Conservation (phyloP, 2,888 invertebrate genomes). For the Belgica antarctica region DNA sequence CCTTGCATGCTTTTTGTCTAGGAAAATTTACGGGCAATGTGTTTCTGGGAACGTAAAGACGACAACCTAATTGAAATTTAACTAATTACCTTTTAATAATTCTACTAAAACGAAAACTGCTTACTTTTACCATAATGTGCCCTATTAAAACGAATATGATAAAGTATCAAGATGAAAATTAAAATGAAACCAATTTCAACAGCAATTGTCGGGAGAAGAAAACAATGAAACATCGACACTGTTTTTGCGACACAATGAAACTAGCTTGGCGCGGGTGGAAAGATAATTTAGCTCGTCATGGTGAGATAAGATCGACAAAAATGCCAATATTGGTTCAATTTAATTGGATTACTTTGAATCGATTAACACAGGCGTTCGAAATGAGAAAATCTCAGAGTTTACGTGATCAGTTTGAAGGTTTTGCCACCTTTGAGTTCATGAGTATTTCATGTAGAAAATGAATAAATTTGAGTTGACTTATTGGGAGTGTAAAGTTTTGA, state of each 20-base stretch:
- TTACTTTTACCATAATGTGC: constrained; percentile 44
- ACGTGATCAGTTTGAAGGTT: neutral
- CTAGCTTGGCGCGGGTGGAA: neutral
- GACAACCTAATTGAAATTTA: constrained; percentile 17
- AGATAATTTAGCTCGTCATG: no score
- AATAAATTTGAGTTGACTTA: no score
- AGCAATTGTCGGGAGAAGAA: no score
- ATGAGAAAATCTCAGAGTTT: neutral
- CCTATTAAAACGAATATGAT: constrained; percentile 36
- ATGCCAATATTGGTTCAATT: constrained; percentile 37
- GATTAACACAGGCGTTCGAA: neutral
- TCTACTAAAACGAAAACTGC: constrained; percentile 26
- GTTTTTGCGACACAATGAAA: no score
- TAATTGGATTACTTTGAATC: constrained; percentile 30
- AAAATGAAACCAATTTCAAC: neutral
- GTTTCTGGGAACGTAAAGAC: no score
- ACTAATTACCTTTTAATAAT: constrained; percentile 37
- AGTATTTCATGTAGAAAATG: no score
- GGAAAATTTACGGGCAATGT: no score
- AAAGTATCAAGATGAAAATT: neutral
- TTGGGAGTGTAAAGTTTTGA: no score
- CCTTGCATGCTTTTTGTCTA: no score
- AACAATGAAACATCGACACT: no score
- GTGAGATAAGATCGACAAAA: neutral
- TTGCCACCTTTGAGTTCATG: neutral